Base-by-base conservation (phyloP, 2,113 vertebrate species). In the Tetraodon nigroviridis region DNA sequence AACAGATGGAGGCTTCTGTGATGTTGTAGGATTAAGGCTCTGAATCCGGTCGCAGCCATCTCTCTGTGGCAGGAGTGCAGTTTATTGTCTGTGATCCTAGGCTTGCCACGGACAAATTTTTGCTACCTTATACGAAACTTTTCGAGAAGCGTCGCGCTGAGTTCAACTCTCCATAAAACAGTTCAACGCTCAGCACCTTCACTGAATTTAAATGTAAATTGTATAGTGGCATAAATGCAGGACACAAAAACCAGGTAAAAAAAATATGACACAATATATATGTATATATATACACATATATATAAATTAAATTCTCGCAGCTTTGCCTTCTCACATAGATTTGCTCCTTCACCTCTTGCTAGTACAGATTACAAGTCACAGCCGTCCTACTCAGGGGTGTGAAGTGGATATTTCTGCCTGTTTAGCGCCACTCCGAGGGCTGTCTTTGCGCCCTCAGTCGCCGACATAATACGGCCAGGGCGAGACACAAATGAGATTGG, bases 1-100 rank as follows among this genome's bases (percentile, higher is more conserved):
- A 89, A 89, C 90, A 92, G 90, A 92, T 91, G 90, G 91, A 89
- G 87, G 81, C 71, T 85, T 91, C 87, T 89, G 85, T 85, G 88
- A 87, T 90, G 88, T 88, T 85, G 86, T 87, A 86, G 88, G 89
- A 91, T 91, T 92, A 92, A 84, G 84, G 79, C 86, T 84, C 78
- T 87, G 88, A 89, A 89, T 88, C 79, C 78, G 62, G 73, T 87
- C 86, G 86, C 88, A 86, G 86, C 80, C 77, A 75, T 89, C 86
- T 88, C 84, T 81, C 84, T 81, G 88, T 89, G 86, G 86, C 83
- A 79, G 83, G 63, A 89, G 69, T 71, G 70, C 79, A 89, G 71
- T 88, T 86, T 85, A 89, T 86, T 86, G 87, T 89, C 86, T 84
- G 77, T 73, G 64, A 85, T 85, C 76, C 77, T 88, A 88, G 90